Percentiles rank a stretch among this genome's conserved stretches.
These are phyloP conservation scores for Orcinus orca DNA, from an alignment of 2,113 vertebrate genomes.

Conservation along the genomic window DNA sequence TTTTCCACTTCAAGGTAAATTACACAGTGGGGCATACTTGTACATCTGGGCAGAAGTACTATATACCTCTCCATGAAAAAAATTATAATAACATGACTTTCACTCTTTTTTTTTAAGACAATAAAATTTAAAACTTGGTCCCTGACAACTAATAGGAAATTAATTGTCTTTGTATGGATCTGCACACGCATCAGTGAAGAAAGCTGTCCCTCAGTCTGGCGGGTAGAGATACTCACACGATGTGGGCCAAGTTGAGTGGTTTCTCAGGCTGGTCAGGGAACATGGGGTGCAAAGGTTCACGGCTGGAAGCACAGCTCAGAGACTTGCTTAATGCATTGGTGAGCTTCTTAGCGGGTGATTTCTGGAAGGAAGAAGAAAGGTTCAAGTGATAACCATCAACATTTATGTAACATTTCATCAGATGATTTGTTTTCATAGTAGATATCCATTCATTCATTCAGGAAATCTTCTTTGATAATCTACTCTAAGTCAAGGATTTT, in stretches of 20 bases:
- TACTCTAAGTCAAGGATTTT: not conserved
- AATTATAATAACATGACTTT: not conserved
- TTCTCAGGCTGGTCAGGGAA: conserved; percentile 97
- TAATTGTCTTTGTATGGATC: conserved; percentile 21
- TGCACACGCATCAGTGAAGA: not conserved
- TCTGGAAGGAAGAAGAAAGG: conserved; percentile 87
- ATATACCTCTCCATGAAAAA: not conserved
- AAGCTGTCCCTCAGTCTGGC: conserved; percentile 33
- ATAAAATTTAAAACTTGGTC: conserved; percentile 22
- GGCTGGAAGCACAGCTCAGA: conserved; percentile 97
- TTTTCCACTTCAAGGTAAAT: not conserved
- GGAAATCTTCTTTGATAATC: not conserved
- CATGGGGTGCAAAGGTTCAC: conserved; percentile 95
- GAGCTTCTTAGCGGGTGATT: conserved; percentile 99
- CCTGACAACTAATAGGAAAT: not conserved
- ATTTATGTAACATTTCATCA: not conserved
- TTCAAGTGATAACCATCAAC: conserved; percentile 65
- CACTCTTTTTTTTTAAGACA: not conserved
- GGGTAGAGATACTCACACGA: conserved; percentile 91
- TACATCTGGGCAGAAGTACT: not conserved
- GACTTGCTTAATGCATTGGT: conserved; percentile 98
- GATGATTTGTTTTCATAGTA: not conserved
- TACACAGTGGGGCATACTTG: not conserved
- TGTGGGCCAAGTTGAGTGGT: conserved; percentile 96
- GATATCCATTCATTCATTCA: not conserved